phyloP scores from a whole-genome alignment of 2,797 vertebrate species.

The Graptemys geographica region DNA sequence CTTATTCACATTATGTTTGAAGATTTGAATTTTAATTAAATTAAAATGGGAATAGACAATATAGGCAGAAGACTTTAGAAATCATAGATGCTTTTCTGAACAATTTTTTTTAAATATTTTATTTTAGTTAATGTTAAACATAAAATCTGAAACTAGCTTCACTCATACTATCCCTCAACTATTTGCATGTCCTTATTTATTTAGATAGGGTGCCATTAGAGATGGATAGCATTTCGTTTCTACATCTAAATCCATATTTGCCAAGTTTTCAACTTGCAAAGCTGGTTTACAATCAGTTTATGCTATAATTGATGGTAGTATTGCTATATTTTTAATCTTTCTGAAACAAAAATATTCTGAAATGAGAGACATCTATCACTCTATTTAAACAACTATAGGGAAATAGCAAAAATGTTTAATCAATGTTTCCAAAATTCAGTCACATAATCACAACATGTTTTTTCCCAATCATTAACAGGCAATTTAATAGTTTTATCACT shows the following conservation, averaged over 20 bases:
- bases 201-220: constrained; percentile 12
- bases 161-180: neutral
- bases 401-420: constrained; percentile 40
- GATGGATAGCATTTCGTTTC: neutral
- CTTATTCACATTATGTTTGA: neutral
- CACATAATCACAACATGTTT: neutral
- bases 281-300: neutral
- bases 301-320: neutral
- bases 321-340: constrained; percentile 31
- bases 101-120: neutral
- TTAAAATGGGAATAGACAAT: neutral
- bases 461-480: constrained; percentile 6
- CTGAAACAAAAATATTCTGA: constrained; percentile 39
- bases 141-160: neutral
- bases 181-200: neutral
- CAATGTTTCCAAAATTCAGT: constrained; percentile 36
- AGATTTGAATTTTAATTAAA: neutral
- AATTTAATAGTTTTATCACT: constrained; percentile 28
- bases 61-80: neutral
- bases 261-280: constrained; percentile 1
- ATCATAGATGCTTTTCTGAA: neutral
- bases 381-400: constrained; percentile 20
- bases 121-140: neutral
- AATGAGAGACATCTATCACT: constrained; percentile 56
- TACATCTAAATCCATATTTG: neutral